These are phyloP conservation scores for Meghimatium bilineatum DNA, from an alignment of 2,888 invertebrate species.

Conservation along the genomic window DNA sequence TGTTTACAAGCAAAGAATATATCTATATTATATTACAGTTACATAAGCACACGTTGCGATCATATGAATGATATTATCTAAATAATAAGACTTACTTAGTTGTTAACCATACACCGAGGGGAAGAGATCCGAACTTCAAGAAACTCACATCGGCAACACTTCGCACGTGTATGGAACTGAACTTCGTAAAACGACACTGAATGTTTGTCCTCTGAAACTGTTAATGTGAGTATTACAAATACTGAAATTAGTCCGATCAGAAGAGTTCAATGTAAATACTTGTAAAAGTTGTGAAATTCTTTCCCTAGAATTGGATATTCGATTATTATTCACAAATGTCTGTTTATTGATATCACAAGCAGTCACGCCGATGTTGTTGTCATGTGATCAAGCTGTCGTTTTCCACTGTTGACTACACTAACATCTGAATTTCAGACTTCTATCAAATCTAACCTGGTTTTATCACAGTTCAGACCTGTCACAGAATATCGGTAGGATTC, in stretches of 20 bases:
- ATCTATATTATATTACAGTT: no score
- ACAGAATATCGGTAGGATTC: neutral
- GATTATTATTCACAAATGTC: neutral
- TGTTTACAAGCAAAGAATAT: no score
- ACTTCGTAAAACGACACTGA: neutral
- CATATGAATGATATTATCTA: no score
- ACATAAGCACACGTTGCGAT: no score
- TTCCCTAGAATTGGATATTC: neutral
- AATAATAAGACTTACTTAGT: no score
- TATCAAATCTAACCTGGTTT: slow-evolving; percentile 18
- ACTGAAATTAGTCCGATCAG: neutral
- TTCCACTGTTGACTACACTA: neutral
- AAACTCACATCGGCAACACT: neutral
- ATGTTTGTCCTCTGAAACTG: neutral
- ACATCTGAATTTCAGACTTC: neutral
- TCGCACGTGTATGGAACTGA: neutral
- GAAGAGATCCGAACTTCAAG: neutral
- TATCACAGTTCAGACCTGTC: slow-evolving; percentile 26
- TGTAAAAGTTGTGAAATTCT: neutral
- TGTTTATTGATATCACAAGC: neutral
- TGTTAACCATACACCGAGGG: neutral
- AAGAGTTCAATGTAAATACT: neutral
- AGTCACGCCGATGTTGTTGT: neutral
- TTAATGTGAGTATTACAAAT: neutral
- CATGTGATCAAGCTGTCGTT: neutral